Base-by-base conservation (phyloP, 2,888 invertebrate species). In the Papilio demoleus region DNA sequence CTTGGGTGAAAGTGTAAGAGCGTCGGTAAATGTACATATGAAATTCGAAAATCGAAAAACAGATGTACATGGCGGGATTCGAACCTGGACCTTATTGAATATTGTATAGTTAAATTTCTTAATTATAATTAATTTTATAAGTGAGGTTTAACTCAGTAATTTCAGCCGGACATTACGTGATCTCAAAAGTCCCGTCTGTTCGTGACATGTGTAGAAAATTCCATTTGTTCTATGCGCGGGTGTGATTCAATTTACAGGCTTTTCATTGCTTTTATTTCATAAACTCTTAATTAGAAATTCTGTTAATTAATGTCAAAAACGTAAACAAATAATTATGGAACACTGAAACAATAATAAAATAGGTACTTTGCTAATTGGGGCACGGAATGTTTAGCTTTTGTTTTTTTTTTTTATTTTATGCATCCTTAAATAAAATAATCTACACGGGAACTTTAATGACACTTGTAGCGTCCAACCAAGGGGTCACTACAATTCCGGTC, bases 201-300 rank as follows among this genome's bases (percentile, higher is more conserved):
- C 17, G 42, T 65, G 65, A 65, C 65, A 45, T 59, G 65, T 22
- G 58, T 45, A 45, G 34, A 65, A 65, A 59, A 59, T 36, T 65
- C 65, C n/a, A 34, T 65, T 59, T 42, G 42, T 14, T 34, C 31
- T 62, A 22, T 56, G 14, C 40, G 12, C 27, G 42, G 14, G 19
- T 12, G 58, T 40, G 45, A 38, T 66, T 60, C 24, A 66, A 61
- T 61, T 67, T 61, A 47, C 59, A 36, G 6, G 17, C 31, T 56
- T 56, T 56, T 65, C 19, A 56, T 40, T 31, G 27, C 4, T 27
- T 65, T 65, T 40, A 62, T 62, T 36, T 34, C 47, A 31, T 62
- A 47, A 3, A 62, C 11, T 61, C 42, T 19, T 62, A 47, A 47
- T 47, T 62, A 34, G 34, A 34, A 14, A 47, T 34, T 11, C 62